These are phyloP conservation scores for Bombus turneri DNA, from an alignment of 1,140 invertebrate species.

Conservation along the genomic window DNA sequence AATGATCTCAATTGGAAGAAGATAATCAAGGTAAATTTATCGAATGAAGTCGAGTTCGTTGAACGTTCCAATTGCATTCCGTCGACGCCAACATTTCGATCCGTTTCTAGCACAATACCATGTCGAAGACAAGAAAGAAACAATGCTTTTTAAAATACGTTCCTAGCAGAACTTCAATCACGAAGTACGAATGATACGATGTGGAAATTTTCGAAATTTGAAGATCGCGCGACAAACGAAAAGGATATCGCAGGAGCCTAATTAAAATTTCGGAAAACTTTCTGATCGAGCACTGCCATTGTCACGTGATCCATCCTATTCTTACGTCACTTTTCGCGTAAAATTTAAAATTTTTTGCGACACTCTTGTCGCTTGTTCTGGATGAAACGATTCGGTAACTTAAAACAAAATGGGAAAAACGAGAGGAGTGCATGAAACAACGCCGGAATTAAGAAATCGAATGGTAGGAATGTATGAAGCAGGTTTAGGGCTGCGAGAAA, in stretches of 20 bases:
- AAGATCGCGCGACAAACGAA: constrained; percentile 3
- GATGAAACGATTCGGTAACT: neutral
- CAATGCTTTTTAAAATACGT: neutral
- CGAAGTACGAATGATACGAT: neutral
- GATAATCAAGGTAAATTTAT: neutral
- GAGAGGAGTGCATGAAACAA: constrained; percentile 81
- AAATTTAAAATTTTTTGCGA: constrained; percentile 60
- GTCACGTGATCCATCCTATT: constrained; percentile 68
- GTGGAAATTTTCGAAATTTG: neutral
- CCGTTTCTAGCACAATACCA: constrained; percentile 10
- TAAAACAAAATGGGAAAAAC: constrained; percentile 77
- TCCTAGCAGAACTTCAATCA: neutral
- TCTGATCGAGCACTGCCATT: constrained; percentile 53
- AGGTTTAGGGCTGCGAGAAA: constrained; percentile 78
- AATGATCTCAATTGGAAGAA: neutral
- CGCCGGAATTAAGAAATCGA: constrained; percentile 79
- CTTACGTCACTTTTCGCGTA: constrained; percentile 67
- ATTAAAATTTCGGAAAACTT: constrained; percentile 58
- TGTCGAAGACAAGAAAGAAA: constrained; percentile 44
- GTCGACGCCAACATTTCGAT: constrained; percentile 22
- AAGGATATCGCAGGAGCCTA: constrained; percentile 28
- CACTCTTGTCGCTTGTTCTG: neutral
- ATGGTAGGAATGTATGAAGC: constrained; percentile 82
- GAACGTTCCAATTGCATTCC: constrained; percentile 35
- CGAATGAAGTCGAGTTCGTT: constrained; percentile 7